phyloP scores from a whole-genome alignment of 1,140 invertebrate species.

The Arion vulgaris region DNA sequence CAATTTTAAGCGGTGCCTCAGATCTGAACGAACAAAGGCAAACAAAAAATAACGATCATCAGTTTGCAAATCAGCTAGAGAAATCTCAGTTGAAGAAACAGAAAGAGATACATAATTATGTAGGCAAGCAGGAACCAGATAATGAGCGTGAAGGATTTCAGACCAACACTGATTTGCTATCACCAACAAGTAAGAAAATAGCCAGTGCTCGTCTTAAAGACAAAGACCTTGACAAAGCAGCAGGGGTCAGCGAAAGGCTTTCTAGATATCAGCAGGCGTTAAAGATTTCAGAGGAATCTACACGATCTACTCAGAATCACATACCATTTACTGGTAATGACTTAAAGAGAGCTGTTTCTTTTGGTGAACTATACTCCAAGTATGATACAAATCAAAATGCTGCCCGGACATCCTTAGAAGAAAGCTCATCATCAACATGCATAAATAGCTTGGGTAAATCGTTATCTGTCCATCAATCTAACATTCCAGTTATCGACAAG shows the following conservation, averaged over 20 bases:
- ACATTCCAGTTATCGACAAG: slow-evolving; percentile 43
- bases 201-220: slow-evolving; percentile 81
- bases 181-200: slow-evolving; percentile 79
- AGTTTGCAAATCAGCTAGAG: neutral
- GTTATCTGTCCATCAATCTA: slow-evolving; percentile 21
- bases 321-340: neutral
- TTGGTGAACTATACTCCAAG: slow-evolving; percentile 30
- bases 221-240: slow-evolving; percentile 79
- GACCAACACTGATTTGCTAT: slow-evolving; percentile 87
- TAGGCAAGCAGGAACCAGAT: slow-evolving; percentile 85
- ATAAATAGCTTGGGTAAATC: neutral
- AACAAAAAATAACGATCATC: slow-evolving; percentile 75
- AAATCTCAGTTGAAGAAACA: neutral
- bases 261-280: slow-evolving; percentile 14
- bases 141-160: slow-evolving; percentile 84
- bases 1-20: slow-evolving; percentile 87
- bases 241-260: slow-evolving; percentile 18
- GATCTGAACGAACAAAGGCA: slow-evolving; percentile 75
- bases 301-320: neutral
- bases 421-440: neutral
- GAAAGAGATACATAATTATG: slow-evolving; percentile 83
- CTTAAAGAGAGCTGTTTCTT: slow-evolving; percentile 39
- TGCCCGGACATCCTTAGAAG: neutral
- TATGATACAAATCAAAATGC: slow-evolving; percentile 14
- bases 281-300: neutral